Evolutionary conservation across 1,140 invertebrate genomes (phyloP).

Genomic region (Chironomus striatipennis): DNA sequence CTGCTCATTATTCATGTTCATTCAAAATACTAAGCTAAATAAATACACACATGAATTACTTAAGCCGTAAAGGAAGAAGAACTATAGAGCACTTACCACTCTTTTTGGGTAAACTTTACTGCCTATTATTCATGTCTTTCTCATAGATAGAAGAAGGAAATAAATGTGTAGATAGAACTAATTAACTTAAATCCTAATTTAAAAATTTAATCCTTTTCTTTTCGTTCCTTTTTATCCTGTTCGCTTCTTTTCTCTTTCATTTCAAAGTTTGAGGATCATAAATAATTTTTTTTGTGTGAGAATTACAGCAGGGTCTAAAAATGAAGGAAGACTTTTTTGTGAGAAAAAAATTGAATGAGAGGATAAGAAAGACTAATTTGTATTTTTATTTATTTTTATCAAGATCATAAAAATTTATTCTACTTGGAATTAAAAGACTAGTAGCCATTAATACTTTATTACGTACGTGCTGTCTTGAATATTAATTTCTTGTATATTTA

Average conservation of each 20-base stretch:
- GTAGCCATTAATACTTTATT: too few species aligned
- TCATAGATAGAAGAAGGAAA: not conserved
- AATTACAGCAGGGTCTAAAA: not conserved
- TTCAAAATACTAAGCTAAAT: too few species aligned
- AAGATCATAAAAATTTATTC: too few species aligned
- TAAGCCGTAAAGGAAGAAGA: not conserved
- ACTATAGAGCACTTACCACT: not conserved
- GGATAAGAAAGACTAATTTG: too few species aligned
- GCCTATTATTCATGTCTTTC: not conserved
- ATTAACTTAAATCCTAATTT: constrained; percentile 21
- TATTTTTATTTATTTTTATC: too few species aligned
- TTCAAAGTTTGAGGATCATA: not conserved
- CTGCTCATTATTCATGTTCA: too few species aligned
- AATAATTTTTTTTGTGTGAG: not conserved
- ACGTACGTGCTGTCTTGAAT: too few species aligned
- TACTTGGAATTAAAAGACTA: too few species aligned
- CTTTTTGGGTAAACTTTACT: not conserved
- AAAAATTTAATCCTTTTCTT: constrained; percentile 6
- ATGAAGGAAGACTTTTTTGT: not conserved
- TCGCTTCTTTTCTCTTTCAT: not conserved
- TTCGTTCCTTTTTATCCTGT: too few species aligned
- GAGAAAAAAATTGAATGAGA: not conserved
- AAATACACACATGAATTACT: too few species aligned
- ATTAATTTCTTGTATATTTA: too few species aligned
- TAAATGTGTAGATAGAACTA: not conserved